Conservation (phyloP, 1,140 invertebrate genomes). For the Zelostemma sp. region DNA sequence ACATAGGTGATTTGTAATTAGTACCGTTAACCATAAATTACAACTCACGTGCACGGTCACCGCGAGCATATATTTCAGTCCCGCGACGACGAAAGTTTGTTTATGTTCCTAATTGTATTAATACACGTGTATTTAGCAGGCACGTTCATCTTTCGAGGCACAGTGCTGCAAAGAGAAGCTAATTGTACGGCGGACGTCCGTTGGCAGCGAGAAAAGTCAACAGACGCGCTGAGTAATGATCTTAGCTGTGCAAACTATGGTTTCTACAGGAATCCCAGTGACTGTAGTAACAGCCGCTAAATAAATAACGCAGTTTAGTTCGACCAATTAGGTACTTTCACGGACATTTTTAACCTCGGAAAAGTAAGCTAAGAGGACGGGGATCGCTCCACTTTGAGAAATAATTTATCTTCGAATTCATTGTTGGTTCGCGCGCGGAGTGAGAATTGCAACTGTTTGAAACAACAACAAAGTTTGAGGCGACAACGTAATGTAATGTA, state of each 20-base stretch:
- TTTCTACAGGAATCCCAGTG: constrained; percentile 47
- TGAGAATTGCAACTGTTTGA: too few relatives aligned
- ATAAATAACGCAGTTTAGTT: constrained; percentile 44
- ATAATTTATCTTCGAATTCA: background rate
- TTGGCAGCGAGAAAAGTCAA: constrained; percentile 56
- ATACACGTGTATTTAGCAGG: constrained; percentile 54
- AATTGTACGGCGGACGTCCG: constrained; percentile 54
- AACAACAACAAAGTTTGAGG: too few relatives aligned
- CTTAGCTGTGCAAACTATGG: constrained; percentile 52
- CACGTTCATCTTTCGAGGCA: constrained; percentile 48
- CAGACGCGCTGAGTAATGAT: constrained; percentile 56
- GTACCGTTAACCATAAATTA: constrained; percentile 51
- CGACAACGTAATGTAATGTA: background rate
- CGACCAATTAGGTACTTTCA: constrained; percentile 43
- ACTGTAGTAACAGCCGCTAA: constrained; percentile 42
- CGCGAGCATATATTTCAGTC: constrained; percentile 44
- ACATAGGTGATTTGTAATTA: constrained; percentile 27
- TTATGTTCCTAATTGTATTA: constrained; percentile 54
- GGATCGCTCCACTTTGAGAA: too few relatives aligned
- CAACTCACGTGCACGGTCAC: constrained; percentile 21
- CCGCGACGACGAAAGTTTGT: constrained; percentile 50
- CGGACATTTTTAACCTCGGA: constrained; percentile 15
- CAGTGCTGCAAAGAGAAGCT: constrained; percentile 49
- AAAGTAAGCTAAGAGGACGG: background rate
- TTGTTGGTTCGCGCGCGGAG: too few relatives aligned